A percentile compares a stretch with the other conserved stretches of the same genome.
Conservation (phyloP, 2,888 invertebrate genomes). For the Achlya flavicornis region DNA sequence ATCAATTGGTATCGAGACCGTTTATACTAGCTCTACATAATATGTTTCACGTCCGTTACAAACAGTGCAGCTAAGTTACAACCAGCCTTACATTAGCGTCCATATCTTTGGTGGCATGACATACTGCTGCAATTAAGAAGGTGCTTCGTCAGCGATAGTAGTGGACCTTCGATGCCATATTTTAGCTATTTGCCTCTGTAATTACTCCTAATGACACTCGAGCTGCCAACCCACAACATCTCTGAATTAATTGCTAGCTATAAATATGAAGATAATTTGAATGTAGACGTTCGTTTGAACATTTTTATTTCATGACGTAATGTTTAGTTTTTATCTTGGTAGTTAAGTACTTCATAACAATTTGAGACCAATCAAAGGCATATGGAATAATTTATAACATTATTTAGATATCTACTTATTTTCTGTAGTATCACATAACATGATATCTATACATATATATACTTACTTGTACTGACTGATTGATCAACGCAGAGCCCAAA, state of each 20-base stretch:
- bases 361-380: conserved; percentile 30
- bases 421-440: background rate
- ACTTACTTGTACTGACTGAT: background rate
- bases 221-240: conserved; percentile 21
- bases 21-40: conserved; percentile 39
- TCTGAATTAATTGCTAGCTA: conserved; percentile 47
- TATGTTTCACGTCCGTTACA: conserved; percentile 30
- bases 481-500: too few relatives aligned
- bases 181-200: conserved; percentile 43
- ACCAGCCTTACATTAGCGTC: conserved; percentile 31
- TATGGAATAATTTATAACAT: conserved; percentile 19
- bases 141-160: conserved; percentile 32
- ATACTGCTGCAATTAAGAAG: conserved; percentile 31
- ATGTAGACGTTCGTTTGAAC: conserved; percentile 37
- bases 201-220: conserved; percentile 37
- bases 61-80: background rate
- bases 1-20: conserved; percentile 34
- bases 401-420: background rate
- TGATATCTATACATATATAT: background rate
- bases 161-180: conserved; percentile 40
- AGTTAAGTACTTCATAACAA: conserved; percentile 26
- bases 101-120: conserved; percentile 32
- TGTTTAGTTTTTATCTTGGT: conserved; percentile 24
- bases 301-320: conserved; percentile 22
- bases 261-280: conserved; percentile 49